phyloP scores from a whole-genome alignment of 2,797 vertebrate species.

The Rhinoraja longicauda region DNA sequence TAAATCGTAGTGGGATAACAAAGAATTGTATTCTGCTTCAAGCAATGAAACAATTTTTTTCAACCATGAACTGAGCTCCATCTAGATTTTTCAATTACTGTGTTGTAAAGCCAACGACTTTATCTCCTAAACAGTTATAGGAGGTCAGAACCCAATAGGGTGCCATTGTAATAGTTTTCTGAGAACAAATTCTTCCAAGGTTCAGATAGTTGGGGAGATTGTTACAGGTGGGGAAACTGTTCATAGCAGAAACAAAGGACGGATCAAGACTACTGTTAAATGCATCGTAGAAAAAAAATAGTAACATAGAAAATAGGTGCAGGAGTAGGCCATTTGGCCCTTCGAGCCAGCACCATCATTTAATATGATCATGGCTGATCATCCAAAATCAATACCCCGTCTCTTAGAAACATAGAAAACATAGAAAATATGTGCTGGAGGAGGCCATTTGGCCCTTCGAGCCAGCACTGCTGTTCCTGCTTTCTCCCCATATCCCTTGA shows the following conservation, averaged over 20 bases:
- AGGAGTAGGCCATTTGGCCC: too few species aligned
- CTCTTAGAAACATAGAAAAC: too few species aligned
- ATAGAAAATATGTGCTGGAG: too few species aligned
- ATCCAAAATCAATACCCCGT: too few species aligned
- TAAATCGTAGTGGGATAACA: neutral
- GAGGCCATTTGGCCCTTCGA: too few species aligned
- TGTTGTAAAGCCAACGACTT: neutral
- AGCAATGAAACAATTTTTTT: neutral
- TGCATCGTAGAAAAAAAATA: too few species aligned
- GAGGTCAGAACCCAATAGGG: neutral
- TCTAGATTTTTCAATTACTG: neutral
- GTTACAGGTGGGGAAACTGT: neutral
- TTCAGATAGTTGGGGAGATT: neutral
- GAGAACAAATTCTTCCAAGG: neutral
- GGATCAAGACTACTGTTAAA: neutral
- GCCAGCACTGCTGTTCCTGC: too few species aligned
- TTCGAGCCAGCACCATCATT: too few species aligned
- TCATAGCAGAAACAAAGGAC: neutral
- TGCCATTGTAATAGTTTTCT: neutral
- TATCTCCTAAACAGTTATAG: slow-evolving; percentile 2
- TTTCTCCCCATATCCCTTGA: too few species aligned
- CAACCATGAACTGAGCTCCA: neutral
- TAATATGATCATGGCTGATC: too few species aligned
- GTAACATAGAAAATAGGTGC: too few species aligned
- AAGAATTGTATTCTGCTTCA: neutral